Percentiles rank a stretch among this genome's conserved stretches.
Evolutionary conservation across 2,113 vertebrate genomes (phyloP).

Genomic region (Aplodontia rufa): DNA sequence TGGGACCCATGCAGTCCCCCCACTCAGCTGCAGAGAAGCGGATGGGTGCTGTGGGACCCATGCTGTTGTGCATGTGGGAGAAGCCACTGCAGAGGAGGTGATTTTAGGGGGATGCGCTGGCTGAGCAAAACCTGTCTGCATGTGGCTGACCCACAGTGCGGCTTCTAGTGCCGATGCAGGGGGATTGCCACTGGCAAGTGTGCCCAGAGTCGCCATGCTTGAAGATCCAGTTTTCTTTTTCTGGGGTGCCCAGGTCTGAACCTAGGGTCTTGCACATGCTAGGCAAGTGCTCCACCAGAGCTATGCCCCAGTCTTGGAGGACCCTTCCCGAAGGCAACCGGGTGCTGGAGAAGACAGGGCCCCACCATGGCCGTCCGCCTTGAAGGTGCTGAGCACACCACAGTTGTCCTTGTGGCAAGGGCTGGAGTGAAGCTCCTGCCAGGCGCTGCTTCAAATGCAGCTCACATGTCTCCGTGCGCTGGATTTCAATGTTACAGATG

Average conservation of each 20-base stretch:
- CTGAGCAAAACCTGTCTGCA: not conserved
- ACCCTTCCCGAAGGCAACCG: no score
- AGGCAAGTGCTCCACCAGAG: not conserved
- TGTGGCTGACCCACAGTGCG: not conserved
- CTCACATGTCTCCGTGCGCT: not conserved
- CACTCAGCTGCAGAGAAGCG: no score
- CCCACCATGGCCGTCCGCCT: accelerated
- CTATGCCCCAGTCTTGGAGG: not conserved
- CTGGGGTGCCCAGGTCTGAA: not conserved
- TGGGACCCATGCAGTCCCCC: not conserved
- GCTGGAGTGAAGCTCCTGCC: not conserved
- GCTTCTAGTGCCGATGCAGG: not conserved
- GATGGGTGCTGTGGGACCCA: no score
- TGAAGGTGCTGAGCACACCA: accelerated
- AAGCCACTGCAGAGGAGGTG: no score
- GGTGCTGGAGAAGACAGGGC: not conserved
- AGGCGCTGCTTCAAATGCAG: not conserved
- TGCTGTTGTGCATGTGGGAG: no score
- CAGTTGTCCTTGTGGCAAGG: no score
- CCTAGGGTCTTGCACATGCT: not conserved
- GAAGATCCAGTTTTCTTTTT: not conserved
- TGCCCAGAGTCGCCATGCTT: no score
- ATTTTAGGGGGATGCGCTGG: not conserved
- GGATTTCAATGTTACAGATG: not conserved
- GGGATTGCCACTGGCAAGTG: not conserved